These are phyloP conservation scores for Istiophorus platypterus DNA, from an alignment of 2,113 vertebrate genomes.

Conservation along the genomic window DNA sequence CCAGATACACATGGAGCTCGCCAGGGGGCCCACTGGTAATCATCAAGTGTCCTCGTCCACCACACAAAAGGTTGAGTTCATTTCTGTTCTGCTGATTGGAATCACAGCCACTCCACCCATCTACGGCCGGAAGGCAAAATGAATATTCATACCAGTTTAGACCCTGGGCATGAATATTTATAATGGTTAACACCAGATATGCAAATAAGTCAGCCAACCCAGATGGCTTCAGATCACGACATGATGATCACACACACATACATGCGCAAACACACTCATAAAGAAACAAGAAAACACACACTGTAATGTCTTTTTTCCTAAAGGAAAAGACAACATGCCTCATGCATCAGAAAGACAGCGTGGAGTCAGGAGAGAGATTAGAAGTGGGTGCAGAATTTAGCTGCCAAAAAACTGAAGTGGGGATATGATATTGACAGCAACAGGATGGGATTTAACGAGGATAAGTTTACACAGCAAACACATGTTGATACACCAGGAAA, in stretches of 20 bases:
- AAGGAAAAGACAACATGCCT: slow-evolving; percentile 19
- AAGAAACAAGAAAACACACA: neutral
- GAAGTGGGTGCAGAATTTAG: slow-evolving; percentile 10
- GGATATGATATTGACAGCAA: neutral
- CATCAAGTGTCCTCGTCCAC: slow-evolving; percentile 48
- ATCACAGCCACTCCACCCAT: slow-evolving; percentile 64
- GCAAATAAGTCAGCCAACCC: slow-evolving; percentile 70
- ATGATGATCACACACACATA: slow-evolving; percentile 65
- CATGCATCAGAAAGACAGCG: slow-evolving; percentile 4
- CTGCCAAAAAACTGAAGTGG: neutral
- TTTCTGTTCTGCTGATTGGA: slow-evolving; percentile 65
- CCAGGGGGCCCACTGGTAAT: slow-evolving; percentile 15
- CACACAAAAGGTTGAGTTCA: slow-evolving; percentile 54
- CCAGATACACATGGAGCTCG: slow-evolving; percentile 22
- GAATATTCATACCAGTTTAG: slow-evolving; percentile 76
- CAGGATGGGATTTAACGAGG: neutral
- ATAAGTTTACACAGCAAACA: slow-evolving; percentile 3
- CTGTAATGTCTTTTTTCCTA: slow-evolving; percentile 24
- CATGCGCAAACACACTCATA: slow-evolving; percentile 10
- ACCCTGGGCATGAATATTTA: slow-evolving; percentile 76
- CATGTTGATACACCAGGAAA: neutral
- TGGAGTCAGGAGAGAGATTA: slow-evolving; percentile 21
- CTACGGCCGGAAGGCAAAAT: slow-evolving; percentile 62
- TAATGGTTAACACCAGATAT: slow-evolving; percentile 73
- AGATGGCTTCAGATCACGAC: slow-evolving; percentile 75